These are phyloP conservation scores for Poecilia gillii DNA, from an alignment of 2,797 vertebrate species.

Conservation along the genomic window DNA sequence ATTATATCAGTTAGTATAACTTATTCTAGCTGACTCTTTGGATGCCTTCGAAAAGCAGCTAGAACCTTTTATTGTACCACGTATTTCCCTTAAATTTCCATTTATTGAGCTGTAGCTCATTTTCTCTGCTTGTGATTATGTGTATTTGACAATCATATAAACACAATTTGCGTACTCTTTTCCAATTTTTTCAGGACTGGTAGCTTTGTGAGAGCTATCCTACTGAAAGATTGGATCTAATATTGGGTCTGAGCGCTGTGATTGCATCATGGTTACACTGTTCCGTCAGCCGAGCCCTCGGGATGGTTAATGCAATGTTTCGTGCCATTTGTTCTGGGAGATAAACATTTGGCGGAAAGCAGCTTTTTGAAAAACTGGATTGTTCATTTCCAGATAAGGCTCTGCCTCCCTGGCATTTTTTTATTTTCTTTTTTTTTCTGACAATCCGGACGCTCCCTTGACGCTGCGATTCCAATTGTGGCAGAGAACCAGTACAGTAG, in stretches of 20 bases:
- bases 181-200: background rate
- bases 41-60: background rate
- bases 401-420: conserved; percentile 42
- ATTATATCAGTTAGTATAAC: background rate
- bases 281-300: conserved; percentile 10
- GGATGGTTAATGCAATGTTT: conserved; percentile 43
- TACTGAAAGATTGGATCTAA: background rate
- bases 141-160: background rate
- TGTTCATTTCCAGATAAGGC: conserved; percentile 65
- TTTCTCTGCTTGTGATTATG: background rate
- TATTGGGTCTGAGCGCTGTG: conserved; percentile 1
- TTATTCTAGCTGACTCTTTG: background rate
- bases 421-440: conserved; percentile 26
- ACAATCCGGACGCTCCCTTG: conserved; percentile 40
- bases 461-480: conserved; percentile 58
- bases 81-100: background rate
- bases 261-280: conserved; percentile 52
- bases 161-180: background rate
- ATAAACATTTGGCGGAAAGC: conserved; percentile 65
- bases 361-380: conserved; percentile 59
- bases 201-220: conserved; percentile 8
- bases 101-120: background rate
- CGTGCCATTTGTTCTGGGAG: conserved; percentile 56
- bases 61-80: background rate
- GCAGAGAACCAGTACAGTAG: conserved; percentile 46